A percentile compares a stretch with the other conserved stretches of the same genome.
Conservation (phyloP, 1,140 invertebrate genomes). For the Sitophilus oryzae region DNA sequence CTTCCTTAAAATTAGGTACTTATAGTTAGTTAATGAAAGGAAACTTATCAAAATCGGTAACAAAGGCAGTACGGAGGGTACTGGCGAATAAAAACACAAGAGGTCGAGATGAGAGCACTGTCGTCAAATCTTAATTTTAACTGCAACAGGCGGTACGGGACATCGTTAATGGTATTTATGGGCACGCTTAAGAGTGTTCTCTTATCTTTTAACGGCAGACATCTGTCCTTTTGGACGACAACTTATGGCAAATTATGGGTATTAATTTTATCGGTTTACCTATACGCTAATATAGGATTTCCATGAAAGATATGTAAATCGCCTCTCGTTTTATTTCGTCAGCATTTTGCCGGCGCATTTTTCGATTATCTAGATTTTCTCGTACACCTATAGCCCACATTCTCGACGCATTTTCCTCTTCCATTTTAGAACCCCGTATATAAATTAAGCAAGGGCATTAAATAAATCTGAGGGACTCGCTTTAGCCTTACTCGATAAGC, state of each 20-base stretch:
- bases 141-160: slow-evolving; percentile 15
- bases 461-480: no score
- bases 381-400: no score
- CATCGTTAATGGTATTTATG: slow-evolving; percentile 21
- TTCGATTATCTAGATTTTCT: not conserved
- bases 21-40: no score
- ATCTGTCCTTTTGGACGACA: slow-evolving; percentile 21
- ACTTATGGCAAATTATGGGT: slow-evolving; percentile 23
- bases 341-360: not conserved
- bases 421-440: no score
- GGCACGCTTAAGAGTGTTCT: slow-evolving; percentile 20
- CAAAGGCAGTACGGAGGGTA: slow-evolving; percentile 9
- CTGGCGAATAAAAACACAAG: slow-evolving; percentile 11
- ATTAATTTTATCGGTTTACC: slow-evolving; percentile 23
- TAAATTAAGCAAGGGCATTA: no score
- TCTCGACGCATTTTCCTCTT: no score
- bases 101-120: no score
- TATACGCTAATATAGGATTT: slow-evolving; percentile 18
- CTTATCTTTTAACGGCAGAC: slow-evolving; percentile 21
- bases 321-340: not conserved
- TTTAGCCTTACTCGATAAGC: no score
- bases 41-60: no score
- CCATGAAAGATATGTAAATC: slow-evolving; percentile 14
- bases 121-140: slow-evolving; percentile 18
- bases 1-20: no score